Evolutionary conservation across 2,888 invertebrate species (phyloP), one percentile per base, ranked within the genome.

Genomic region (Itoplectis maculator): DNA sequence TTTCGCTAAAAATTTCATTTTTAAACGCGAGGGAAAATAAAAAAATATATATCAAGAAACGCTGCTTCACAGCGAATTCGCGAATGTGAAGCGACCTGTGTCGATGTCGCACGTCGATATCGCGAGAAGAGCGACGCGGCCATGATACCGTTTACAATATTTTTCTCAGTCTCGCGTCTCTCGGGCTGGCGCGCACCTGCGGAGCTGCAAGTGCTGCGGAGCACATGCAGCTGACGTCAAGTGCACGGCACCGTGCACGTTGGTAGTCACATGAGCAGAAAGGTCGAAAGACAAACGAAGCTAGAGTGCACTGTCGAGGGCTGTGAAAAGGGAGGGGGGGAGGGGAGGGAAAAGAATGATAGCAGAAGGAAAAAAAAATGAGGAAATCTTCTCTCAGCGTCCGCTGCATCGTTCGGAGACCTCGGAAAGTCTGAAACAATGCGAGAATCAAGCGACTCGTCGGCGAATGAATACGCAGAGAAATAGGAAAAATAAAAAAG

Each of bases 231-330:
- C 23, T 63, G 37, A 49, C 20, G 15, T 40, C 13, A n/a, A 51
- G 15, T 18, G 49, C 61, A 9, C 56, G n/a, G 11, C 18, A 11
- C n/a, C 8, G 37, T 37, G 20, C 18, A 54, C 20, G 56, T 29
- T 29, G 11, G 18, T 47, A 56, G 37, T 68, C 35, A 23, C 37
- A 37, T 18, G 61, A 54, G 47, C 3, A 18, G 56, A 35, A 69
- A 69, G 69, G 69, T 77, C 61, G 69, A 40, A 63, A 77, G 77
- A 40, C 77, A 77, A 69, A 51, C 61, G 77, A 69, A 61, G 37
- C 77, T 47, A 61, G 40, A 77, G 61, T 68, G 45, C 75, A 68
- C 4, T 47, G 18, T 77, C 37, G 13, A 18, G 51, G n/a, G n/a
- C n/a, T n/a, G n/a, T n/a, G n/a, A n/a, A n/a, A n/a, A n/a, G n/a